Percentiles rank a stretch among this genome's conserved stretches.
Conservation (phyloP, 2,888 invertebrate species). For the Mimas tiliae region DNA sequence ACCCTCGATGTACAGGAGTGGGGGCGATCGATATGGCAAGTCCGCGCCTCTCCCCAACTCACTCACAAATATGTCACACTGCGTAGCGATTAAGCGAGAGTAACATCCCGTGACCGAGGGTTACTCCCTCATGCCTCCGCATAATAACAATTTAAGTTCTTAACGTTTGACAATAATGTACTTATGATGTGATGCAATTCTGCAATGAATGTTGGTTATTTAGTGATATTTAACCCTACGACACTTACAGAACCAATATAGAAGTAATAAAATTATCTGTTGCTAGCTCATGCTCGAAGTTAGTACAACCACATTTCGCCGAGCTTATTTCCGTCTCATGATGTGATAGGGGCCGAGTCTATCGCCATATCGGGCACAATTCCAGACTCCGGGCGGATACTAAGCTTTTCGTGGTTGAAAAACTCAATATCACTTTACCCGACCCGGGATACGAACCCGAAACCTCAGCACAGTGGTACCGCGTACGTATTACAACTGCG, state of each 20-base stretch:
- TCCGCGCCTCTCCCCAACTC: constrained; percentile 9
- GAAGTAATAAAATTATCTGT: neutral
- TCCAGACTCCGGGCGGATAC: too few species aligned
- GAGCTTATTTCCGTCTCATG: too few species aligned
- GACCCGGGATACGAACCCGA: too few species aligned
- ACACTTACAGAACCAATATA: neutral
- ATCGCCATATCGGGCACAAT: too few species aligned
- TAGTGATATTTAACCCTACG: neutral
- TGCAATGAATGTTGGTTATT: constrained; percentile 2
- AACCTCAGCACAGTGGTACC: too few species aligned
- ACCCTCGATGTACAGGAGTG: neutral
- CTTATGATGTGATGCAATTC: constrained; percentile 19
- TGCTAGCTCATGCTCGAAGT: too few species aligned
- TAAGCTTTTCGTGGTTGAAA: too few species aligned
- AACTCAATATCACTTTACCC: too few species aligned
- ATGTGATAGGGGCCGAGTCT: too few species aligned
- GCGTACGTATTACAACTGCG: too few species aligned
- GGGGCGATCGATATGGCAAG: constrained; percentile 22
- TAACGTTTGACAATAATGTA: constrained; percentile 20
- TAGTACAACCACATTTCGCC: too few species aligned
- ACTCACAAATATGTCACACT: constrained; percentile 44
- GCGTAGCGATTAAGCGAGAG: constrained; percentile 51
- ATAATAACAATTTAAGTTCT: constrained; percentile 25
- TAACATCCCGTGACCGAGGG: constrained; percentile 55
- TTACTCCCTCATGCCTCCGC: constrained; percentile 18